Evolutionary conservation across 2,888 invertebrate genomes (phyloP).

Genomic region (Noctua janthe): DNA sequence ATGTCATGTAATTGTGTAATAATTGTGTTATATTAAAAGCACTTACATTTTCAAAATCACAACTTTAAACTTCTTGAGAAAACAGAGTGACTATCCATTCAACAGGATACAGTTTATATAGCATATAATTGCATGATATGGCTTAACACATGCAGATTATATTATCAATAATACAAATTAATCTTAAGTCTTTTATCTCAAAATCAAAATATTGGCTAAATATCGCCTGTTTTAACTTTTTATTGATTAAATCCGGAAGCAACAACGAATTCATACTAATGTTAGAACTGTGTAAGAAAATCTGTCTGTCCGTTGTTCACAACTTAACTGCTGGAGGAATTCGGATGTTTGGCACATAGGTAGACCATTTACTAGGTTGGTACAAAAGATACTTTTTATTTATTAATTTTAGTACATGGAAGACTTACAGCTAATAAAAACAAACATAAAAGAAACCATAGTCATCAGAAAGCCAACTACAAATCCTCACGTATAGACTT

Average conservation of each 20-base stretch:
- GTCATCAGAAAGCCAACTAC: no score
- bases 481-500: no score
- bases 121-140: not conserved
- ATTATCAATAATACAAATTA: not conserved
- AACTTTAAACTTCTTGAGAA: not conserved
- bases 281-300: not conserved
- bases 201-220: not conserved
- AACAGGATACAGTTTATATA: not conserved
- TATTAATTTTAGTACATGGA: no score
- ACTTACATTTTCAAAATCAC: constrained; percentile 4
- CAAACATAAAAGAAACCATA: no score
- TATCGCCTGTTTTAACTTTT: not conserved
- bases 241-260: not conserved
- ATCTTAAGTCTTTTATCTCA: not conserved
- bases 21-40: not conserved
- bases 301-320: not conserved
- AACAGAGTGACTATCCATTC: not conserved
- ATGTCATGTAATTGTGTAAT: not conserved
- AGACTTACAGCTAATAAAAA: no score
- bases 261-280: not conserved
- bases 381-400: no score
- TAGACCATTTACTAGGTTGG: no score
- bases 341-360: not conserved
- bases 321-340: not conserved
- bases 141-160: not conserved